Conservation (phyloP, 2,113 vertebrate species). For the Tympanuchus pallidicinctus region DNA sequence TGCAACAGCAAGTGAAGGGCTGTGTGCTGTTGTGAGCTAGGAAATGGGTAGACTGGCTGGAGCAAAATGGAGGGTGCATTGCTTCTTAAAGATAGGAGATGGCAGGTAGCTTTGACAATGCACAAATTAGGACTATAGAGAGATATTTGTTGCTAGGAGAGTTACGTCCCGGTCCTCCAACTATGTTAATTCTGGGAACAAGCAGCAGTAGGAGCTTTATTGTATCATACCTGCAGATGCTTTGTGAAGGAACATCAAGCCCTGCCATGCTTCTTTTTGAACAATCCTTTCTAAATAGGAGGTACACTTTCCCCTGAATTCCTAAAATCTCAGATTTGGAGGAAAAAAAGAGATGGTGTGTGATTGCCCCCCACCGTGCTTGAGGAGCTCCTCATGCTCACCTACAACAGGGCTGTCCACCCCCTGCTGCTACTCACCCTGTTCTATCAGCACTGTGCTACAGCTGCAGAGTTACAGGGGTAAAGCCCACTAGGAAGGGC, state of each 20-base stretch:
- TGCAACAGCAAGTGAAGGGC: background rate
- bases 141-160: background rate
- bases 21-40: background rate
- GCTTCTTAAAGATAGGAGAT: background rate
- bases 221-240: background rate
- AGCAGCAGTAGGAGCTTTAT: background rate
- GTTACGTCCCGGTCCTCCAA: background rate
- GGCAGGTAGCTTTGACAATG: background rate
- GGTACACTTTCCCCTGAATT: background rate
- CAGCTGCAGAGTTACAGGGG: background rate
- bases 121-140: background rate
- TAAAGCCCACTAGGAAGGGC: background rate
- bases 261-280: background rate
- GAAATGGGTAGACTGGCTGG: background rate
- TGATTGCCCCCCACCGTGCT: background rate
- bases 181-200: background rate
- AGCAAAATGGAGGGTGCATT: background rate
- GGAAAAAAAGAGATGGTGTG: background rate
- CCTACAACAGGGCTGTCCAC: background rate
- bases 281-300: background rate
- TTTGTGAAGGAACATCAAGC: background rate
- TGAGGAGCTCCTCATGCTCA: background rate
- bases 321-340: background rate
- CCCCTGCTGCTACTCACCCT: background rate
- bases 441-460: background rate